Evolutionary conservation across 2,113 vertebrate species (phyloP), one percentile per base, ranked within the genome.

Genomic region (Mirza zaza): DNA sequence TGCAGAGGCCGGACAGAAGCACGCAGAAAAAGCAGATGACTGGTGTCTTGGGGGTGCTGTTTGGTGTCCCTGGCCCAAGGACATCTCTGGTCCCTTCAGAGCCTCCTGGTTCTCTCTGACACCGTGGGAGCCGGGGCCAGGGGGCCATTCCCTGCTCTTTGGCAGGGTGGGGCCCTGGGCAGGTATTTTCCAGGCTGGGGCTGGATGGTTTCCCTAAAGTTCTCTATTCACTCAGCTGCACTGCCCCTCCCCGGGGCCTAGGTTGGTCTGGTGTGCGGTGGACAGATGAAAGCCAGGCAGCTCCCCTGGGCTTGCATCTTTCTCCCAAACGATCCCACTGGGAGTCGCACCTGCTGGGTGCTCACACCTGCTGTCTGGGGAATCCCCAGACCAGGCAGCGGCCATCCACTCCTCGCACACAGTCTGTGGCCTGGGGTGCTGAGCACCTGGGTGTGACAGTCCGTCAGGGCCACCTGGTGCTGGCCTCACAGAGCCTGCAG

Each of bases 401-500:
- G 39, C 17, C 50, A 8, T 29, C n/a, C 7, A 6, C 0, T 27
- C 29, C 59, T 27, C 63, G 17, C 20, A 1, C 2, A 0, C 2
- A 0, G 15, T 57, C 32, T 8, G 11, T 42, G 67, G 39, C 13
- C n/a, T n/a, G 25, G 23, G 21, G 21, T 15, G 14, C 32, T 65
- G 52, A 59, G 55, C 7, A 0, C 2, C 1, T 14, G 75, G 32
- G 39, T 3, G 32, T 0, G 6, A 36, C 0, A 4, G 21, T 29
- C 32, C 13, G 45, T 27, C 27, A 1, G 32, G 29, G 13, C 1
- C 4, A 25, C 81, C 57, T 12, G 59, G 15, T 6, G 48, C 70
- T 48, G 20, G 36, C 57, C 29, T 50, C 83, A 29, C 50, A 14
- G 79, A 73, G 23, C 42, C 86, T 0, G 0, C 1, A 18, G 39